A percentile compares a stretch with the other conserved stretches of the same genome.
phyloP scores from a whole-genome alignment of 2,797 vertebrate species.

The Cossypha heuglini region DNA sequence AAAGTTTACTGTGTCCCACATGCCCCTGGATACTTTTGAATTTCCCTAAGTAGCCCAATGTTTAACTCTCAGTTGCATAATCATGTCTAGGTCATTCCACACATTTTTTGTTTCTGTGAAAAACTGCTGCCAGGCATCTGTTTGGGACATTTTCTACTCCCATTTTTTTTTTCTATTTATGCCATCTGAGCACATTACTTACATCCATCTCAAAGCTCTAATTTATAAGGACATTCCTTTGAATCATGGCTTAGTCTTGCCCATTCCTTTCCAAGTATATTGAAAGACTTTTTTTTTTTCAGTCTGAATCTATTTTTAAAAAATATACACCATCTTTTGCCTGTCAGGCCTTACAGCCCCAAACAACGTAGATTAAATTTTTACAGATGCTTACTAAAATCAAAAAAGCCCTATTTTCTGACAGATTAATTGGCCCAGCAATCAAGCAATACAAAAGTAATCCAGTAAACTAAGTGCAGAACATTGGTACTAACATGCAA shows the following conservation, averaged over 20 bases:
- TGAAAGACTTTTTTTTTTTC: constrained; percentile 38
- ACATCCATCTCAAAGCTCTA: constrained; percentile 22
- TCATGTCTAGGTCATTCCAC: neutral
- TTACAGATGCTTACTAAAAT: neutral
- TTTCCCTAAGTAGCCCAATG: neutral
- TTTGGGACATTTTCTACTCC: constrained; percentile 25
- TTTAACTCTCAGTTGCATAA: neutral
- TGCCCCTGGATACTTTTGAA: neutral
- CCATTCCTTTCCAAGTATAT: neutral
- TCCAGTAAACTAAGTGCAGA: neutral
- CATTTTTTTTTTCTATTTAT: constrained; percentile 22
- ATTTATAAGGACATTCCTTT: constrained; percentile 59
- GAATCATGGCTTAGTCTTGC: constrained; percentile 26
- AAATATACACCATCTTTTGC: neutral
- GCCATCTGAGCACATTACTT: constrained; percentile 60
- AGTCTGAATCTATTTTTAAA: neutral
- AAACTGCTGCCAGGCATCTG: constrained; percentile 39
- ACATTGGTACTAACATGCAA: neutral
- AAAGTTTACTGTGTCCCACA: neutral
- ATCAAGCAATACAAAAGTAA: fast-evolving
- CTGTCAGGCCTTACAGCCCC: neutral
- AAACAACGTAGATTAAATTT: neutral
- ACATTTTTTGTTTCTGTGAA: constrained; percentile 29
- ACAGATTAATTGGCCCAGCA: neutral
- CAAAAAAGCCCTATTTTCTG: neutral